Percentiles rank a stretch among this genome's conserved stretches.
Conservation (phyloP, 1,140 invertebrate genomes). For the Drosophila busckii region DNA sequence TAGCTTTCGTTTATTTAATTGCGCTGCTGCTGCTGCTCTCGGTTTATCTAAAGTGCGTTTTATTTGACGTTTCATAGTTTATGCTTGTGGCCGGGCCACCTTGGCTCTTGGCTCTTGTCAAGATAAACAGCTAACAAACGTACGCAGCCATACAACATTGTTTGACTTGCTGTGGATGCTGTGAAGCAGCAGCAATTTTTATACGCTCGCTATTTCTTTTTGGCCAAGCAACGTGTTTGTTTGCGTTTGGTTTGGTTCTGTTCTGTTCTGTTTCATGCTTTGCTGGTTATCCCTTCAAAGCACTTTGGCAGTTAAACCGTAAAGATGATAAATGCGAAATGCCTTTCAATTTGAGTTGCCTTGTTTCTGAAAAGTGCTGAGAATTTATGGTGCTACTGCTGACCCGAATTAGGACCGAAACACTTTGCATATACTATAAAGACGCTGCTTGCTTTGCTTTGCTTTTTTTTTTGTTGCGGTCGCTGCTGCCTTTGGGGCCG, state of each 20-base stretch:
- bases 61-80: slow-evolving; percentile 74
- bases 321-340: slow-evolving; percentile 76
- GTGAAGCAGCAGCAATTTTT: slow-evolving; percentile 27
- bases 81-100: slow-evolving; percentile 53
- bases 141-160: slow-evolving; percentile 69
- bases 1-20: slow-evolving; percentile 44
- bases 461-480: slow-evolving; percentile 7
- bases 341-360: slow-evolving; percentile 64
- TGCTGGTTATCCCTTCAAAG: slow-evolving; percentile 48
- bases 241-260: slow-evolving; percentile 17
- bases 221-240: slow-evolving; percentile 22
- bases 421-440: slow-evolving; percentile 44
- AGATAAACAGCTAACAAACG: slow-evolving; percentile 68
- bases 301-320: slow-evolving; percentile 73
- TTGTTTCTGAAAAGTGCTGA: neutral
- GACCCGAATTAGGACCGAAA: slow-evolving; percentile 38
- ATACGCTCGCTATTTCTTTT: neutral
- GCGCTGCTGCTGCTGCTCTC: too few species aligned
- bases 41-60: slow-evolving; percentile 50
- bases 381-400: slow-evolving; percentile 53
- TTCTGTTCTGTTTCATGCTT: slow-evolving; percentile 21
- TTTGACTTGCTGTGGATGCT: slow-evolving; percentile 63
- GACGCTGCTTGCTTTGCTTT: too few species aligned
- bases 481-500: slow-evolving; percentile 1
- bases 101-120: slow-evolving; percentile 19